Evolutionary conservation across 2,113 vertebrate genomes (phyloP).

Genomic region (Protobothrops flavoviridis): DNA sequence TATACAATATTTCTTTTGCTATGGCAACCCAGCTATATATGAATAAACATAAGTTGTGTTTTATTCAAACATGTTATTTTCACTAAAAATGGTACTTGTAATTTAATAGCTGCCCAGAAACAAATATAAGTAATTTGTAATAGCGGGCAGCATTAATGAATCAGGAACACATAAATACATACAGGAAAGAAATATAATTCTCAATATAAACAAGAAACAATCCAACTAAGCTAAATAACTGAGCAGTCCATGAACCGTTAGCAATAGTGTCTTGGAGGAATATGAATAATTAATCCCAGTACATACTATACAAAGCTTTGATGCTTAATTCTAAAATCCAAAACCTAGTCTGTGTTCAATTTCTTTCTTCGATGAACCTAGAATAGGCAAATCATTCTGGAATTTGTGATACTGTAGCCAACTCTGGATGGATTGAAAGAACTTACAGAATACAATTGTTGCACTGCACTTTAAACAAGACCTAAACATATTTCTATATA

Average conservation of each 20-base stretch:
- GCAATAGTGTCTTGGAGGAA: not conserved
- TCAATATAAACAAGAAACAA: not conserved
- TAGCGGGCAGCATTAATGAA: not conserved
- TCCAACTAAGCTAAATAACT: not conserved
- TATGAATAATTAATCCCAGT: not conserved
- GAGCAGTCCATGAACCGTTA: not conserved
- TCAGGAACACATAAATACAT: slow-evolving; percentile 13
- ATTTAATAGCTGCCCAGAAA: slow-evolving; percentile 33
- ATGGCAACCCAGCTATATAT: slow-evolving; percentile 43
- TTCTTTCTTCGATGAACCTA: not conserved
- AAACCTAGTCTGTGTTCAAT: not conserved
- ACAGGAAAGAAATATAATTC: slow-evolving; percentile 15
- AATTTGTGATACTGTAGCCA: not conserved
- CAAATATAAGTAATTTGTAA: slow-evolving; percentile 1
- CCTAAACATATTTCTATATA: not conserved
- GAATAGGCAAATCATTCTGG: not conserved
- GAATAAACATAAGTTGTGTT: slow-evolving; percentile 48
- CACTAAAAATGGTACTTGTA: slow-evolving; percentile 41
- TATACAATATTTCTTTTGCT: slow-evolving; percentile 54
- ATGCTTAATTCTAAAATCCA: not conserved
- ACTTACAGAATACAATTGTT: not conserved
- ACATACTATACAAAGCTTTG: not conserved
- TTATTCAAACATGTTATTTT: slow-evolving; percentile 44
- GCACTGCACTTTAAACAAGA: not conserved
- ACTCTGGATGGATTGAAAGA: not conserved